Evolutionary conservation across 1,140 invertebrate species (phyloP).

Genomic region (Andricus grossulariae): DNA sequence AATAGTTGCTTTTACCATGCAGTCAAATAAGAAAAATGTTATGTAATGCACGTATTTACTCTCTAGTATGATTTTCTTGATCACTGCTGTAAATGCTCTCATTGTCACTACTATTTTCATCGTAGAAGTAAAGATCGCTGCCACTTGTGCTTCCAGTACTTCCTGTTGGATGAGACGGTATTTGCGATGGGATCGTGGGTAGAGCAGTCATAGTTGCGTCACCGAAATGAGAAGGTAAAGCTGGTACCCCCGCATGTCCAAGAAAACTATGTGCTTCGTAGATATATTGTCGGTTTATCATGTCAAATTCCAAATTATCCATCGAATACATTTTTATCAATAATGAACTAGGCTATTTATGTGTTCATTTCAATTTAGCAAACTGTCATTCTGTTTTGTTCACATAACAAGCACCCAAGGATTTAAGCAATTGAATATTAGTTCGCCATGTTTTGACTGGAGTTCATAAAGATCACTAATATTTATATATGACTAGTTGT

Average conservation of each 20-base stretch:
- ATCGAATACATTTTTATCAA: conserved; percentile 73
- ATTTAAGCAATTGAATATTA: too few species aligned
- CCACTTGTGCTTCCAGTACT: conserved; percentile 72
- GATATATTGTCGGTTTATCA: conserved; percentile 77
- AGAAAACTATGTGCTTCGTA: conserved; percentile 76
- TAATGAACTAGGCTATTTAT: neutral
- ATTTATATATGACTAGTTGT: too few species aligned
- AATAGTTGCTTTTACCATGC: too few species aligned
- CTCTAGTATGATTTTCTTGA: conserved; percentile 68
- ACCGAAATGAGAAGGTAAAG: conserved; percentile 62
- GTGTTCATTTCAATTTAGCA: neutral
- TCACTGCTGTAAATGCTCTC: conserved; percentile 70
- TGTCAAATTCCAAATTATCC: conserved; percentile 76
- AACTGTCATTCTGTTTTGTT: neutral
- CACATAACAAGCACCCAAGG: neutral
- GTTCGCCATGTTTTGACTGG: too few species aligned
- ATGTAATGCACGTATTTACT: conserved; percentile 53
- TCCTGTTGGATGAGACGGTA: conserved; percentile 65
- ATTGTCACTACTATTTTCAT: conserved; percentile 70
- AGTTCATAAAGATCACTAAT: too few species aligned
- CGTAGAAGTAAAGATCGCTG: conserved; percentile 69
- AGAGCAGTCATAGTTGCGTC: conserved; percentile 58
- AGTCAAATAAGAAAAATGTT: too few species aligned
- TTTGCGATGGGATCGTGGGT: conserved; percentile 62
- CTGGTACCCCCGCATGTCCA: conserved; percentile 66